Evolutionary conservation across 2,113 vertebrate genomes (phyloP).

Genomic region (Sisor rabdophorus): DNA sequence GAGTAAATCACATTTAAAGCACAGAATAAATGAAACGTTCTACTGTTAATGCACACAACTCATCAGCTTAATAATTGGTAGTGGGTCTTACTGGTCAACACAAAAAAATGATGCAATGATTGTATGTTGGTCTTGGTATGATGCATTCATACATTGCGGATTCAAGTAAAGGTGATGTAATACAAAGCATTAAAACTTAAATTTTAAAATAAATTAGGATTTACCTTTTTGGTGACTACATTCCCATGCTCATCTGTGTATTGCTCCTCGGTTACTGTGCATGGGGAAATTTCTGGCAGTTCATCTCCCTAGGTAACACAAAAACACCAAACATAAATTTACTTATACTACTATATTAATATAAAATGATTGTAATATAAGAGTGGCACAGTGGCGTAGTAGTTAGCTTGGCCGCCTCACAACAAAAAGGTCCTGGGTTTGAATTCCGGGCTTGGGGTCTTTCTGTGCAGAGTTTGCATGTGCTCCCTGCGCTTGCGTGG

Average conservation of each 20-base stretch:
- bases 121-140: background rate
- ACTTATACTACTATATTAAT: no score
- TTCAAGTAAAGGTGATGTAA: background rate
- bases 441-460: no score
- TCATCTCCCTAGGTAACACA: constrained; percentile 75
- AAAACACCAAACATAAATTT: constrained; percentile 21
- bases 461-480: no score
- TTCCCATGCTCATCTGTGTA: constrained; percentile 89
- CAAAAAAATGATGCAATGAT: background rate
- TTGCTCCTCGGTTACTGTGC: constrained; percentile 87
- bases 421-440: no score
- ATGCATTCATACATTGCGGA: background rate
- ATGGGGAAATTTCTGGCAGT: constrained; percentile 81
- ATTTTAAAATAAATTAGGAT: background rate
- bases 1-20: no score
- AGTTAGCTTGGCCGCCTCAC: no score
- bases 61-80: background rate
- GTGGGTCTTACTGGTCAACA: background rate
- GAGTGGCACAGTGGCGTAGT: no score
- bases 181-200: background rate
- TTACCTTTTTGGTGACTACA: constrained; percentile 88
- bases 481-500: no score
- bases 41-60: background rate
- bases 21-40: background rate
- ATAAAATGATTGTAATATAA: no score